Evolutionary conservation across 2,113 vertebrate genomes (phyloP), one percentile per base, ranked within the genome.

Genomic region (Tylochromis polylepis): DNA sequence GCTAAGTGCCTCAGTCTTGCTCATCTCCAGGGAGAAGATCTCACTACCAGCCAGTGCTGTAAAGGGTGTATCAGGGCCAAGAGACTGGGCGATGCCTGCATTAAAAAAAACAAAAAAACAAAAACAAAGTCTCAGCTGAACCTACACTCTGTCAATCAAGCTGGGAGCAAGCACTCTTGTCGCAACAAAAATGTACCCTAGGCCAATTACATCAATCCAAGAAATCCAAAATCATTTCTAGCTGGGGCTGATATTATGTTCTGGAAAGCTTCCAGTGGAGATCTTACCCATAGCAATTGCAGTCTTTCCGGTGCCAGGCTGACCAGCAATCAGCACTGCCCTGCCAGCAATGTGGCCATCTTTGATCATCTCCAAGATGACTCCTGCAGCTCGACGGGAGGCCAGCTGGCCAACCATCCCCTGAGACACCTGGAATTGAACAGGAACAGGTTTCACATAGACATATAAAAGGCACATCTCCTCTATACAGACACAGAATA

Each of bases 21-120:
- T 98, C 98, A 99, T 99, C 91, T 99, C 98, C 90, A 98, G 90
- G 49, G 98, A 99, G 94, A 98, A 99, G 91, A 99, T 98, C 93
- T 99, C 98, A 72, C 98, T 98, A 27, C 98, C 98, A 0, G 98
- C 97, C 10, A 99, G 91, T n/a, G 98, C 97, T 3, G 98, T 98
- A 94, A 99, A 98, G 0, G 98, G 98, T 0, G 98, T 98, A 83
- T 98, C 98, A 0, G 93, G 89, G 2, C 98, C 98, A 72, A 99
- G 95, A 1, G 97, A 97, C 90, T 98, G 98, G 0, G 98, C 97
- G 85, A 99, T 97, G 43, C 98, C 98, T 99, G 92, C 11, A 58
- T 2, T 38, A 20, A 18, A 65, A 65, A 65, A 1, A 34, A 31
- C 60, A 6, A 7, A n/a, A 38, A 65, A 65, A 38, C 6, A 22